Conservation (phyloP, 1,140 invertebrate genomes). For the Stegodyphus dumicola region DNA sequence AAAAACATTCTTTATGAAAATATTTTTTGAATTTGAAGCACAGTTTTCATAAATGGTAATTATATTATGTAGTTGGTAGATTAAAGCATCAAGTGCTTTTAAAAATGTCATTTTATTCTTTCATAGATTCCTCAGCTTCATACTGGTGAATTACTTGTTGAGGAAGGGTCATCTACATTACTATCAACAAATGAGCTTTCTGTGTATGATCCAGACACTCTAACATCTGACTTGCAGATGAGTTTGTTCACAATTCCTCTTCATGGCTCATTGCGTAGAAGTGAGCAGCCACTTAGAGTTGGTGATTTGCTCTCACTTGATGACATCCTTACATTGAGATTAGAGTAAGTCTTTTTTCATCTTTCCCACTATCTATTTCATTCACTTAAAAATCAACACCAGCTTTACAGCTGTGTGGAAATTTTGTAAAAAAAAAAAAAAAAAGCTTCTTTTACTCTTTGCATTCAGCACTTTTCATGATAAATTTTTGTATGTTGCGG, state of each 20-base stretch:
- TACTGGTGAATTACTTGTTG: slow-evolving; percentile 55
- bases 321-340: slow-evolving; percentile 56
- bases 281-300: slow-evolving; percentile 56
- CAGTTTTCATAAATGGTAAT: background rate
- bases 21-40: background rate
- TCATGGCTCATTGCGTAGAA: slow-evolving; percentile 56
- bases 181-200: slow-evolving; percentile 60
- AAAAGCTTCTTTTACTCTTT: no score
- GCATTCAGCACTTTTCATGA: no score
- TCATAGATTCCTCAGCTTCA: slow-evolving; percentile 57
- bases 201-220: slow-evolving; percentile 59
- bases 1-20: background rate
- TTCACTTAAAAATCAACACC: background rate
- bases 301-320: slow-evolving; percentile 59
- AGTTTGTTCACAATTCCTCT: slow-evolving; percentile 60
- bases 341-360: slow-evolving; percentile 52
- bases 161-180: slow-evolving; percentile 60
- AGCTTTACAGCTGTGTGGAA: background rate
- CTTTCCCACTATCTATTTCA: background rate
- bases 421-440: no score
- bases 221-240: slow-evolving; percentile 56
- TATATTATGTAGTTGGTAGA: no score
- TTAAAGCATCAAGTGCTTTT: no score
- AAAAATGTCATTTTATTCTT: no score
- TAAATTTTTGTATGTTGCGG: no score